Conservation (phyloP, 2,888 invertebrate species). For the Drosophila mimica region DNA sequence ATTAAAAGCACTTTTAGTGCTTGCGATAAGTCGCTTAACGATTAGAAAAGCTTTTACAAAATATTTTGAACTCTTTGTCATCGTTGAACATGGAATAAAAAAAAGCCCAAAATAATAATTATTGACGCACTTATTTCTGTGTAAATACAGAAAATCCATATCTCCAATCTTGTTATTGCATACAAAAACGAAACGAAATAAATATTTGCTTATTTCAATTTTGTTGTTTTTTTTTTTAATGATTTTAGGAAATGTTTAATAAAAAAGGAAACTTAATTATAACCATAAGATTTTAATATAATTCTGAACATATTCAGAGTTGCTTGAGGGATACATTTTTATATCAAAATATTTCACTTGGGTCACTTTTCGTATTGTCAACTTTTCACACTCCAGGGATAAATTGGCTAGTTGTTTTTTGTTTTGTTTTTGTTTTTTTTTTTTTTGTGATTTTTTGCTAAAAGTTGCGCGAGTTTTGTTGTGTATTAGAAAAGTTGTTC, state of each 20-base stretch:
- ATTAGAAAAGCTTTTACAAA: neutral
- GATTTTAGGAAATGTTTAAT: neutral
- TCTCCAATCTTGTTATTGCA: neutral
- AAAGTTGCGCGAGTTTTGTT: slow-evolving; percentile 18
- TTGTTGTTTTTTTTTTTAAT: neutral
- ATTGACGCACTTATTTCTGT: neutral
- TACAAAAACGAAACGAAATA: neutral
- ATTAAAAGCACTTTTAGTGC: neutral
- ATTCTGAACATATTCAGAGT: neutral
- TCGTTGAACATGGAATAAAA: too few relatives aligned
- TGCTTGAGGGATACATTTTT: neutral
- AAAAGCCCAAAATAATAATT: neutral
- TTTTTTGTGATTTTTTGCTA: neutral
- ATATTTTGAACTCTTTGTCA: neutral
- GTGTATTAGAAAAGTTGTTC: slow-evolving; percentile 36
- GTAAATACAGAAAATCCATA: neutral
- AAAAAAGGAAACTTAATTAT: slow-evolving; percentile 1
- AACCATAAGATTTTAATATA: neutral
- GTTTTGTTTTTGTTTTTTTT: neutral
- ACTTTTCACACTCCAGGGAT: slow-evolving; percentile 23
- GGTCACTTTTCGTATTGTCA: neutral
- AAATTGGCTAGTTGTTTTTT: slow-evolving; percentile 17
- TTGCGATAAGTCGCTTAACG: neutral
- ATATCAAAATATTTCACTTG: slow-evolving; percentile 1
- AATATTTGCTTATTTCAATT: neutral